Evolutionary conservation across 2,888 invertebrate species (phyloP).

Genomic region (Catocala fraxini): DNA sequence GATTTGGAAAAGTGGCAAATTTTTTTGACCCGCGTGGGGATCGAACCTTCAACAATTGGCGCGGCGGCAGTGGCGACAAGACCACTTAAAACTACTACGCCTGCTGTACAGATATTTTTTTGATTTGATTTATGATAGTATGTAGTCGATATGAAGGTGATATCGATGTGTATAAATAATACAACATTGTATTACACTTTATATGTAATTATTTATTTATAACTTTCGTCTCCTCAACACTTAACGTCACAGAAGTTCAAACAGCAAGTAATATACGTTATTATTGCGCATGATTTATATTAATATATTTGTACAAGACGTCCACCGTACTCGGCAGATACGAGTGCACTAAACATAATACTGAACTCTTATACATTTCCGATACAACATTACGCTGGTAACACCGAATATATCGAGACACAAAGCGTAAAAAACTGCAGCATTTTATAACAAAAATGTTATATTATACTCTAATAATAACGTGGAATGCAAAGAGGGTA

Average conservation of each 20-base stretch:
- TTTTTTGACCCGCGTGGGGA: no score
- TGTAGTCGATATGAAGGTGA: slow-evolving; percentile 49
- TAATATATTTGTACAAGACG: slow-evolving; percentile 61
- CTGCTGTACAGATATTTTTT: no score
- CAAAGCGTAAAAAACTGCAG: slow-evolving; percentile 57
- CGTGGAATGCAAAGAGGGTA: slow-evolving; percentile 83
- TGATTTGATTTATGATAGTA: no score
- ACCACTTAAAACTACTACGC: no score
- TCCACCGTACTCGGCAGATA: slow-evolving; percentile 9
- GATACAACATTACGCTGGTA: slow-evolving; percentile 46
- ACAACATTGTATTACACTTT: slow-evolving; percentile 60
- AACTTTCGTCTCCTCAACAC: slow-evolving; percentile 76
- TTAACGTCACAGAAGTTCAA: slow-evolving; percentile 73
- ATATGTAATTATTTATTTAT: slow-evolving; percentile 76
- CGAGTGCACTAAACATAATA: slow-evolving; percentile 59
- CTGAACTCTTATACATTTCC: slow-evolving; percentile 62
- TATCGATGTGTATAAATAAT: slow-evolving; percentile 61
- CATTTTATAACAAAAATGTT: slow-evolving; percentile 49
- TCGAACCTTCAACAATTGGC: no score
- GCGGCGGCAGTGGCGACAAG: no score
- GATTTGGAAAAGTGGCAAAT: no score
- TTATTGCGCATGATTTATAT: slow-evolving; percentile 57
- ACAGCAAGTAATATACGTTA: slow-evolving; percentile 68
- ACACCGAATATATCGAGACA: slow-evolving; percentile 50
- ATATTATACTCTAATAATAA: slow-evolving; percentile 66